Percentiles rank a stretch among this genome's conserved stretches.
Conservation (phyloP, 2,797 vertebrate species). For the Tamandua tetradactyla region DNA sequence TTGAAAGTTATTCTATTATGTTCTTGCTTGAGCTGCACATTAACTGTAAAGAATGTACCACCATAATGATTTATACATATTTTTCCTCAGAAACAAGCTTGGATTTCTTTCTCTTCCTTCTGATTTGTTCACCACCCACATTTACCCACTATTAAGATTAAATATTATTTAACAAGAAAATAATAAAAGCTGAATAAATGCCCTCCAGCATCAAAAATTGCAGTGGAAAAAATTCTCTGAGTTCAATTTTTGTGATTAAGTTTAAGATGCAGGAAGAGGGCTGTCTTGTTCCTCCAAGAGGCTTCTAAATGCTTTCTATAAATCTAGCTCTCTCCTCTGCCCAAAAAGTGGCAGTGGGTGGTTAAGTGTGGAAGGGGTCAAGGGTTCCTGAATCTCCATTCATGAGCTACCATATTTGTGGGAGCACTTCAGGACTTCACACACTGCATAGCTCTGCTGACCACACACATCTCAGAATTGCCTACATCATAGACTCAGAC, state of each 20-base stretch:
- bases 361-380: not conserved
- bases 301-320: conserved; percentile 52
- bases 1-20: conserved; percentile 76
- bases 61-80: conserved; percentile 57
- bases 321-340: not conserved
- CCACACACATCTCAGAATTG: not conserved
- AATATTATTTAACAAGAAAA: conserved; percentile 76
- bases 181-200: conserved; percentile 74
- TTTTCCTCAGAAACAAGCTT: conserved; percentile 65
- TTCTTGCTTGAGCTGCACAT: conserved; percentile 67
- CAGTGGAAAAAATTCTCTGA: conserved; percentile 54
- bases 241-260: conserved; percentile 72
- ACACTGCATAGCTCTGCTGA: not conserved
- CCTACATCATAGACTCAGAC: not conserved
- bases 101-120: conserved; percentile 64
- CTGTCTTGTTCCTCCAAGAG: not conserved
- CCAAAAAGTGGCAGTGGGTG: not conserved
- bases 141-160: conserved; percentile 67
- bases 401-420: not conserved
- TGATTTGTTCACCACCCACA: conserved; percentile 22
- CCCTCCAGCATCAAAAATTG: conserved; percentile 71
- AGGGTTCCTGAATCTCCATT: not conserved
- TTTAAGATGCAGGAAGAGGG: conserved; percentile 67
- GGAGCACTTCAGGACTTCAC: not conserved
- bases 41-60: conserved; percentile 66